Evolutionary conservation across 2,888 invertebrate species (phyloP), one percentile per base, ranked within the genome.

Genomic region (Alentia gelatinosa): DNA sequence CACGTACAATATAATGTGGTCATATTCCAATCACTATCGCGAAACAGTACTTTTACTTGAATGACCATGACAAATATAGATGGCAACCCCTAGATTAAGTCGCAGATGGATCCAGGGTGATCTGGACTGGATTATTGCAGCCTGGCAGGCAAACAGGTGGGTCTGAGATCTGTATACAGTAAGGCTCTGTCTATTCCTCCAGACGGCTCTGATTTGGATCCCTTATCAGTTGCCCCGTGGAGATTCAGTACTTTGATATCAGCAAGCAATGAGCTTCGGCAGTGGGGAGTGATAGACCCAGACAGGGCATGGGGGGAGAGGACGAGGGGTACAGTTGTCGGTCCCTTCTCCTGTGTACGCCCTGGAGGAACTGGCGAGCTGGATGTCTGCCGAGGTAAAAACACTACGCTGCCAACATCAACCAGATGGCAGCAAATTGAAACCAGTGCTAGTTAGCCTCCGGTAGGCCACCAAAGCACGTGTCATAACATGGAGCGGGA

Each of bases 381-480:
- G 12, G 56, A n/a, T 56, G 68, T 30, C 68, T 12, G 33, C 30
- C 30, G 30, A 12, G 30, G 30, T 68, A 68, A 39, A 79, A 79
- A 79, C 23, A 19, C 47, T 47, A 26, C 86, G 47, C n/a, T 50
- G 86, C 47, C 86, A 86, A 86, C 35, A 86, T 23, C 86, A 47
- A 30, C 86, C 86, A 86, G 47, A 86, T 86, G 86, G 30, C 9
- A 30, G 47, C 50, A 86, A 86, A 86, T 86, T 47, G 47, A 86
- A 86, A 86, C 42, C 86, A 86, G 26, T 12, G 26, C 47, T 79
- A 33, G 47, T 50, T 86, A 33, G 47, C 42, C 33, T 30, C 30
- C 15, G 86, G 47, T 47, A 47, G 19, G 30, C 42, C 19, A 30
- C 19, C 47, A 26, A 19, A 83, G 26, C 86, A 86, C 86, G 4